Percentiles rank a stretch among this genome's conserved stretches.
Conservation (phyloP, 2,888 invertebrate genomes). For the Prosapia bicincta region DNA sequence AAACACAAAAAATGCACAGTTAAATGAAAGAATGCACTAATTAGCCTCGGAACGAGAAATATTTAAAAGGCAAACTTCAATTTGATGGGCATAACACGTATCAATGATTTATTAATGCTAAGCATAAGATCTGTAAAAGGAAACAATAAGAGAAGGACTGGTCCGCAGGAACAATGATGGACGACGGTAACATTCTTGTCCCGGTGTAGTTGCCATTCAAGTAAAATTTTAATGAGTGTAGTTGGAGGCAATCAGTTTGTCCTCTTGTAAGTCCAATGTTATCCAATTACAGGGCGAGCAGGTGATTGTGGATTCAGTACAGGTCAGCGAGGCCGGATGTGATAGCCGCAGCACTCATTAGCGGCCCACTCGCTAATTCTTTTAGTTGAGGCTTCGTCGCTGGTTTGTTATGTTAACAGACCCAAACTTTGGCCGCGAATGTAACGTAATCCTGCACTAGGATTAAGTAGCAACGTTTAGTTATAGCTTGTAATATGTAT, state of each 20-base stretch:
- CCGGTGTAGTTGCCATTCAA: neutral
- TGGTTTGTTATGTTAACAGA: too few species aligned
- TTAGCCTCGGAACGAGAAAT: neutral
- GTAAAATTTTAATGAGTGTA: neutral
- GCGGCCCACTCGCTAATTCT: neutral
- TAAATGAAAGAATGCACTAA: neutral
- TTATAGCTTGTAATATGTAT: too few species aligned
- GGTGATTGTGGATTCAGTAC: neutral
- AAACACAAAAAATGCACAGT: neutral
- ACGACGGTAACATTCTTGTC: neutral
- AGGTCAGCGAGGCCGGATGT: neutral
- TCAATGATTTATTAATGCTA: neutral
- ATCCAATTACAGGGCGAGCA: neutral
- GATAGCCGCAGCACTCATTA: neutral
- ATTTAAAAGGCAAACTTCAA: neutral
- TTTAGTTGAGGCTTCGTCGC: neutral
- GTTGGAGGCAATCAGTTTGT: neutral
- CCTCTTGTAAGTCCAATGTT: neutral
- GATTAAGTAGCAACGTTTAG: too few species aligned
- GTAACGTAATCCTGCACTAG: too few species aligned
- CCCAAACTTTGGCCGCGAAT: too few species aligned
- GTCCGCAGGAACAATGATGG: neutral
- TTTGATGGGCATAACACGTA: neutral
- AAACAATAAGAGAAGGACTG: neutral
- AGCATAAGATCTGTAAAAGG: neutral